Evolutionary conservation across 2,888 invertebrate species (phyloP).

Genomic region (Dicycla oo): DNA sequence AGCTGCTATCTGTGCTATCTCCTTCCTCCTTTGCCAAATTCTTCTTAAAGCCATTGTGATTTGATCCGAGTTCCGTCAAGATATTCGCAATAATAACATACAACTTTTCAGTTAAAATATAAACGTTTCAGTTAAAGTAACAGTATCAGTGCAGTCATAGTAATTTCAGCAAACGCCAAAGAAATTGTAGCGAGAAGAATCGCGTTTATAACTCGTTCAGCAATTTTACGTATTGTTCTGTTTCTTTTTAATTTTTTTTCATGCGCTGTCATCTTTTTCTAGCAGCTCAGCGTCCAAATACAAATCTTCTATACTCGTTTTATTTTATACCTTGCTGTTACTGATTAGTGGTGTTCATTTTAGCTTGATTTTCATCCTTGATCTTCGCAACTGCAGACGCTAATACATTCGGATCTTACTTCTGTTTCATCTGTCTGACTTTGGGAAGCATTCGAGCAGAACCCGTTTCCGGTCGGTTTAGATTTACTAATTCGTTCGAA

Average conservation of each 20-base stretch:
- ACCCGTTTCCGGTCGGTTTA: neutral
- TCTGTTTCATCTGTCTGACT: constrained; percentile 68
- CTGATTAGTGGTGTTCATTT: constrained; percentile 26
- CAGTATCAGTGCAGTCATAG: constrained; percentile 75
- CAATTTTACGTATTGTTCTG: constrained; percentile 71
- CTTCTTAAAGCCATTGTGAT: constrained; percentile 71
- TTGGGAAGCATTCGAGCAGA: constrained; percentile 35
- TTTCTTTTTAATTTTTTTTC: constrained; percentile 73
- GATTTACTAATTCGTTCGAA: constrained; percentile 67
- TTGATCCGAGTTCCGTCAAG: neutral
- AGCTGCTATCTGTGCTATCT: constrained; percentile 65
- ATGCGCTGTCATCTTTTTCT: constrained; percentile 69
- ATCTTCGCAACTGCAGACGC: constrained; percentile 71
- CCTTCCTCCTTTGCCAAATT: constrained; percentile 71
- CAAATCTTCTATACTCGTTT: constrained; percentile 15
- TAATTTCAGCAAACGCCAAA: constrained; percentile 79
- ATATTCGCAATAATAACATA: neutral
- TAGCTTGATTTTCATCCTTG: constrained; percentile 27
- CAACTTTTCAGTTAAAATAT: neutral
- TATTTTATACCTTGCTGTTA: constrained; percentile 35
- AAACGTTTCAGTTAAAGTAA: constrained; percentile 63
- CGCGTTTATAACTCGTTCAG: constrained; percentile 75
- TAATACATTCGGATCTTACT: constrained; percentile 71
- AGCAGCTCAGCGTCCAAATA: neutral
- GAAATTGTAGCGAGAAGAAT: constrained; percentile 78